Evolutionary conservation across 2,888 invertebrate species (phyloP).

Genomic region (Mythimna albipuncta): DNA sequence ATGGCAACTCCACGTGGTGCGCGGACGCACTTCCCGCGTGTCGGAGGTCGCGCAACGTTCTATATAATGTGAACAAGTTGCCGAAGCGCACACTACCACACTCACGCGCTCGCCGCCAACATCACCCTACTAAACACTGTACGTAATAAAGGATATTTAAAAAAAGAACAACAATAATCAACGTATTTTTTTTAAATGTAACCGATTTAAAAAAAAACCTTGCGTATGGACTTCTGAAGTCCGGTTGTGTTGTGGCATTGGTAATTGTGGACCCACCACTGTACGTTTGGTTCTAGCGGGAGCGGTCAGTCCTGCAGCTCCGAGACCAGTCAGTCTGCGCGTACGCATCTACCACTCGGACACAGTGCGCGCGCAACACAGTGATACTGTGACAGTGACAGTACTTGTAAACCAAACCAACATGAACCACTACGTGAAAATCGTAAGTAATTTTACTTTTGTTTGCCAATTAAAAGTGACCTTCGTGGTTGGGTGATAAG

Average conservation of each 20-base stretch:
- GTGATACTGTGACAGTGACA: slow-evolving; percentile 85
- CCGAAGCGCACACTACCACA: slow-evolving; percentile 83
- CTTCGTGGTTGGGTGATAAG: slow-evolving; percentile 13
- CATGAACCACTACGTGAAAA: slow-evolving; percentile 85
- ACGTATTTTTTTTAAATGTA: slow-evolving; percentile 71
- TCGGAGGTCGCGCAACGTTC: slow-evolving; percentile 87
- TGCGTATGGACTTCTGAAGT: slow-evolving; percentile 70
- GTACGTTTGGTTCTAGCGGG: slow-evolving; percentile 83
- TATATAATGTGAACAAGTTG: slow-evolving; percentile 86
- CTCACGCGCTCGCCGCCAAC: slow-evolving; percentile 84
- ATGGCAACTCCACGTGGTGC: slow-evolving; percentile 68
- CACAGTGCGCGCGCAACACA: slow-evolving; percentile 76
- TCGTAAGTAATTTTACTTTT: slow-evolving; percentile 77
- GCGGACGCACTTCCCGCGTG: slow-evolving; percentile 77
- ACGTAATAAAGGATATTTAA: slow-evolving; percentile 77
- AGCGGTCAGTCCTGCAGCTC: slow-evolving; percentile 74
- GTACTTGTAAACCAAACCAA: slow-evolving; percentile 66
- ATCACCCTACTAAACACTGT: slow-evolving; percentile 78
- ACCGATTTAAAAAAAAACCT: slow-evolving; percentile 66
- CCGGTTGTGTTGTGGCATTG: slow-evolving; percentile 72
- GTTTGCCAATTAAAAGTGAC: slow-evolving; percentile 23
- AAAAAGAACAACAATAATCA: slow-evolving; percentile 62
- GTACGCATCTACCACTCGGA: slow-evolving; percentile 77
- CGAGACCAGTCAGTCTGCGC: slow-evolving; percentile 77
- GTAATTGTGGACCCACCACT: slow-evolving; percentile 83